Evolutionary conservation across 2,888 invertebrate genomes (phyloP).

Genomic region (Geophilus truncorum): DNA sequence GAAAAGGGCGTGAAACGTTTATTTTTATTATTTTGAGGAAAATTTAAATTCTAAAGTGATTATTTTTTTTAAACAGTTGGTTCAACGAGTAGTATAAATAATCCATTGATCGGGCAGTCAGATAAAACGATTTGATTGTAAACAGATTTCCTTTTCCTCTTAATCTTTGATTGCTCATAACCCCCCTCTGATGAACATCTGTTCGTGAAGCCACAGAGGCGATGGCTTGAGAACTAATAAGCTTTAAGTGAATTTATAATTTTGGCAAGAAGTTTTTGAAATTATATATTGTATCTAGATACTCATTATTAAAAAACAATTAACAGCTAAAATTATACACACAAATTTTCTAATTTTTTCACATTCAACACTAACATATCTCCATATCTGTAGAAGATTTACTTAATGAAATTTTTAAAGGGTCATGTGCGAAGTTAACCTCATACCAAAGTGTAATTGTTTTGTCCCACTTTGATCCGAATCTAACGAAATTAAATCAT

Average conservation of each 20-base stretch:
- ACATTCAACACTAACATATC: too few species aligned
- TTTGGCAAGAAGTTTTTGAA: not conserved
- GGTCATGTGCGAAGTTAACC: too few species aligned
- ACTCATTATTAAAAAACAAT: too few species aligned
- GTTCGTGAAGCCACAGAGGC: not conserved
- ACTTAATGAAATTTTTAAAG: not conserved
- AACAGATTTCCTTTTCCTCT: conserved; percentile 5
- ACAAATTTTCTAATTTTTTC: too few species aligned
- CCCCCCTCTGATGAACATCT: not conserved
- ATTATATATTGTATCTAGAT: too few species aligned
- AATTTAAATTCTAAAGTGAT: too few species aligned
- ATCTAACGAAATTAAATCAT: not conserved
- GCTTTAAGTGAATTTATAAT: not conserved
- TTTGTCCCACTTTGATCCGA: not conserved
- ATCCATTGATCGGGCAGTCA: not conserved
- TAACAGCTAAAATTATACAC: too few species aligned
- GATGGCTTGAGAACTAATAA: conserved; percentile 22
- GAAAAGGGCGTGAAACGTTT: too few species aligned
- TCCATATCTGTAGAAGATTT: too few species aligned
- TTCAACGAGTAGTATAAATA: not conserved
- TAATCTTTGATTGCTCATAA: conserved; percentile 6
- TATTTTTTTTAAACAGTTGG: not conserved
- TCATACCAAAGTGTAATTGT: not conserved
- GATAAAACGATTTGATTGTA: not conserved
- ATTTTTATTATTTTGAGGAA: too few species aligned